Evolutionary conservation across 2,113 vertebrate species (phyloP).

Genomic region (Gallinago media): DNA sequence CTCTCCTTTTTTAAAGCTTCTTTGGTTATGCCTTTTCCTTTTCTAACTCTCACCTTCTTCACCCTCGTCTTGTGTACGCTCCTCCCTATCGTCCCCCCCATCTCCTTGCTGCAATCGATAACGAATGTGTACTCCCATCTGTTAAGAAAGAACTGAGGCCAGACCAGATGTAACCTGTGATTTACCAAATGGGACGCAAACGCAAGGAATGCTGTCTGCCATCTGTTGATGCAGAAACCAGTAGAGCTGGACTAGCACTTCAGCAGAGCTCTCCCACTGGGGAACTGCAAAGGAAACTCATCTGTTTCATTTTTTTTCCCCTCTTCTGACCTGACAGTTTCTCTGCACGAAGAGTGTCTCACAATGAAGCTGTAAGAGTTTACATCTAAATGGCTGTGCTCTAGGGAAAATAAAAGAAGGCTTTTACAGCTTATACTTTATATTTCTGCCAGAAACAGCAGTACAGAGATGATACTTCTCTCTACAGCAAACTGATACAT

Average conservation of each 20-base stretch:
- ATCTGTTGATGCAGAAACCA: slow-evolving; percentile 83
- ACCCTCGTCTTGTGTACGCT: fast-evolving
- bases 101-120: neutral
- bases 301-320: slow-evolving; percentile 53
- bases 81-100: neutral
- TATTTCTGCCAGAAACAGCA: slow-evolving; percentile 2
- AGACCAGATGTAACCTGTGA: slow-evolving; percentile 83
- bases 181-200: slow-evolving; percentile 80
- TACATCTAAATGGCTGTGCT: slow-evolving; percentile 36
- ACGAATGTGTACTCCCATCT: slow-evolving; percentile 71
- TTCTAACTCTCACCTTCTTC: neutral
- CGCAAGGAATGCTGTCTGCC: slow-evolving; percentile 76
- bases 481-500: neutral
- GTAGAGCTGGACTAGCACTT: slow-evolving; percentile 71
- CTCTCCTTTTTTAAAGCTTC: neutral
- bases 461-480: neutral
- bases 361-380: slow-evolving; percentile 50
- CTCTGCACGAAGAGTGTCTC: slow-evolving; percentile 39
- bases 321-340: slow-evolving; percentile 68
- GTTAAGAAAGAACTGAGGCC: slow-evolving; percentile 70
- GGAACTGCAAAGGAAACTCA: slow-evolving; percentile 67
- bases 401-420: slow-evolving; percentile 28
- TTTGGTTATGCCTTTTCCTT: neutral
- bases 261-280: slow-evolving; percentile 58
- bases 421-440: slow-evolving; percentile 17